Percentiles rank a stretch among this genome's conserved stretches.
These are phyloP conservation scores for Drosophila mayri DNA, from an alignment of 1,140 invertebrate genomes.

Conservation along the genomic window DNA sequence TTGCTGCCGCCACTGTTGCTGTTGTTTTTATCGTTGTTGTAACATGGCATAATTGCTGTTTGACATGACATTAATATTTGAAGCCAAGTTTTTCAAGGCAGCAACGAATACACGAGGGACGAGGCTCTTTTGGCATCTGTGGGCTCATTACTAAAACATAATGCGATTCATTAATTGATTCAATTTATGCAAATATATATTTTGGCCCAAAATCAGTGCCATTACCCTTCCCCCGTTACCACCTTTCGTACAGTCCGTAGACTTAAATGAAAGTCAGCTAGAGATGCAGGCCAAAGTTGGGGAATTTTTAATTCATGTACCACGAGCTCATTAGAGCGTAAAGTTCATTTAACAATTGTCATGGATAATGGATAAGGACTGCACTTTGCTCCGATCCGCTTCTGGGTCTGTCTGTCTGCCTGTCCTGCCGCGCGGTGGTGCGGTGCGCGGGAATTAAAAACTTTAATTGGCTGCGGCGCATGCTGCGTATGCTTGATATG, in stretches of 20 bases:
- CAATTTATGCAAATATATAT: slow-evolving; percentile 55
- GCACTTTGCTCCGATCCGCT: slow-evolving; percentile 3
- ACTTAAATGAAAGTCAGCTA: slow-evolving; percentile 47
- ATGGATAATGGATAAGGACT: slow-evolving; percentile 71
- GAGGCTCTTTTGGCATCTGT: slow-evolving; percentile 29
- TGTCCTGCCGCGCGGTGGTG: slow-evolving; percentile 10
- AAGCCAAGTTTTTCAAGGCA: slow-evolving; percentile 50
- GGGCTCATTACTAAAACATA: slow-evolving; percentile 52
- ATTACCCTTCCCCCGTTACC: neutral
- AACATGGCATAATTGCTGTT: slow-evolving; percentile 80
- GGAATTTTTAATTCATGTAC: slow-evolving; percentile 57
- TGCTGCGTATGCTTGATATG: slow-evolving; percentile 74
- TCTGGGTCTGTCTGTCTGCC: slow-evolving; percentile 21
- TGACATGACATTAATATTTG: slow-evolving; percentile 83
- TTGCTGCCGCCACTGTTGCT: slow-evolving; percentile 7
- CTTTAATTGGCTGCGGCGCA: slow-evolving; percentile 79
- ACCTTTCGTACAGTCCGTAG: neutral
- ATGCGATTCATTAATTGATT: slow-evolving; percentile 56
- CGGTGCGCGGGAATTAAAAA: slow-evolving; percentile 68
- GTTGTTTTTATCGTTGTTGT: slow-evolving; percentile 40
- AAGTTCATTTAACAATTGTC: slow-evolving; percentile 83
- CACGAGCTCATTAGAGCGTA: slow-evolving; percentile 77
- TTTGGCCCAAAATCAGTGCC: slow-evolving; percentile 1
- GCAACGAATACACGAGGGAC: slow-evolving; percentile 3
- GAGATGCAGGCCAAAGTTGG: slow-evolving; percentile 44